Base-by-base conservation (phyloP, 2,113 vertebrate genomes). In the Aplodontia rufa region DNA sequence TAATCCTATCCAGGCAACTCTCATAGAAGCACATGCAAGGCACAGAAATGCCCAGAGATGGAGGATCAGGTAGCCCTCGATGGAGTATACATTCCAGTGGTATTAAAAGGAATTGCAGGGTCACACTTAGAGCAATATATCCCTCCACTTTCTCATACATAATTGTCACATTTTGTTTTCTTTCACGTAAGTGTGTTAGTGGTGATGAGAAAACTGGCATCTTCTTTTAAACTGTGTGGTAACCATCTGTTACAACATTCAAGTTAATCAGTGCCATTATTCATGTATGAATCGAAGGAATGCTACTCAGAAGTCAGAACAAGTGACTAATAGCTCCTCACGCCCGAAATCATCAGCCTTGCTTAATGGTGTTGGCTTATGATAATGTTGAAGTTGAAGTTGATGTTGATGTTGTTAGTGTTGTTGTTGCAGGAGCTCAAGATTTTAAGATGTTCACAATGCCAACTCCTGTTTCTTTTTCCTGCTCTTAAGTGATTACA, bases 171-270 rank as follows among this genome's bases (percentile, higher is more conserved):
- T 82, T 85, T 80, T 95, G 17, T 83, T 94, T 96, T 49, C 69
- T 85, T 92, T 85, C 62, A 22, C 55, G 35, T 13, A 89, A 58
- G 42, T 91, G 24, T 71, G 51, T 82, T 66, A 1, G 40, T 81
- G 68, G 55, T 82, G 83, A 85, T 35, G 49, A 66, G 30, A 66
- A 85, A 76, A 93, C 55, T 17, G 83, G 76, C 87, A 75, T 72
- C 91, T 84, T 92, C 80, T 86, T 96, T 94, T 93, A 89, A 86
- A 89, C 42, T 69, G 40, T 81, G 81, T 60, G 75, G 94, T 49
- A 60, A 74, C 86, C 86, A 81, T 85, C 87, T 85, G 76, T 45
- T 88, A 30, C 80, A 55, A 49, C 58, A 72, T 78, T 45, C 58
- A 8, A 37, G 60, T 86, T 72, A 69, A 62, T 72, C 28, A 62